Percentiles rank a stretch among this genome's conserved stretches.
phyloP scores from a whole-genome alignment of 2,797 vertebrate genomes.

The Sphenodon punctatus region DNA sequence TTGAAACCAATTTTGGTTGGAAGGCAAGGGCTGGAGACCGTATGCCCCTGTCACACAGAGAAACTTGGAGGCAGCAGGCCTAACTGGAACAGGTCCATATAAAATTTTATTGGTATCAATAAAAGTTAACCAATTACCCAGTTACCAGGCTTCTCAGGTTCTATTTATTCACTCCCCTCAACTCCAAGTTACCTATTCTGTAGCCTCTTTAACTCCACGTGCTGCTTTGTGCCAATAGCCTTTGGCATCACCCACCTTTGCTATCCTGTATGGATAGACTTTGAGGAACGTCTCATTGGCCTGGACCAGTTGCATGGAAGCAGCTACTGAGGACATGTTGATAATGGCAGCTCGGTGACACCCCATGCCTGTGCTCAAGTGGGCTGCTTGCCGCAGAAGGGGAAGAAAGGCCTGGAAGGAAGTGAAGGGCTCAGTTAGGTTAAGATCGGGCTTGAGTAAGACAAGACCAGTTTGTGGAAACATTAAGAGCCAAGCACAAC shows the following conservation, averaged over 20 bases:
- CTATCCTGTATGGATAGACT: slow-evolving; percentile 82
- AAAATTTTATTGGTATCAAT: too few relatives aligned
- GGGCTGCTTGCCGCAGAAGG: slow-evolving; percentile 76
- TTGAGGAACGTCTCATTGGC: slow-evolving; percentile 50
- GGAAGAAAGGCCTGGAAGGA: slow-evolving; percentile 60
- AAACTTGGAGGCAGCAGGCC: too few relatives aligned
- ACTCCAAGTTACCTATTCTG: too few relatives aligned
- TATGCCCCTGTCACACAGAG: too few relatives aligned
- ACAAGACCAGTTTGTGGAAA: fast-evolving
- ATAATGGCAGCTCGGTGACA: slow-evolving; percentile 79
- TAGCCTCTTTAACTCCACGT: background rate
- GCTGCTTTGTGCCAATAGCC: background rate
- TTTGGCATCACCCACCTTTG: slow-evolving; percentile 71
- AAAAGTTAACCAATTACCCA: too few relatives aligned
- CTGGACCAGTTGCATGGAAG: slow-evolving; percentile 71
- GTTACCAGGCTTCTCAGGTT: too few relatives aligned
- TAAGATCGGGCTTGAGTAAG: background rate
- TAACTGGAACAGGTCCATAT: too few relatives aligned
- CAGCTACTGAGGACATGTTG: slow-evolving; percentile 77
- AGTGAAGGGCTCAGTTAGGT: background rate
- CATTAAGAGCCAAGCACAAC: fast-evolving
- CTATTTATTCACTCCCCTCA: too few relatives aligned
- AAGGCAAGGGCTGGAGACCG: background rate
- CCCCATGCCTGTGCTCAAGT: slow-evolving; percentile 69
- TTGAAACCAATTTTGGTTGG: background rate